Evolutionary conservation across 2,888 invertebrate genomes (phyloP), one percentile per base, ranked within the genome.

Genomic region (Neoitamus cyanurus): DNA sequence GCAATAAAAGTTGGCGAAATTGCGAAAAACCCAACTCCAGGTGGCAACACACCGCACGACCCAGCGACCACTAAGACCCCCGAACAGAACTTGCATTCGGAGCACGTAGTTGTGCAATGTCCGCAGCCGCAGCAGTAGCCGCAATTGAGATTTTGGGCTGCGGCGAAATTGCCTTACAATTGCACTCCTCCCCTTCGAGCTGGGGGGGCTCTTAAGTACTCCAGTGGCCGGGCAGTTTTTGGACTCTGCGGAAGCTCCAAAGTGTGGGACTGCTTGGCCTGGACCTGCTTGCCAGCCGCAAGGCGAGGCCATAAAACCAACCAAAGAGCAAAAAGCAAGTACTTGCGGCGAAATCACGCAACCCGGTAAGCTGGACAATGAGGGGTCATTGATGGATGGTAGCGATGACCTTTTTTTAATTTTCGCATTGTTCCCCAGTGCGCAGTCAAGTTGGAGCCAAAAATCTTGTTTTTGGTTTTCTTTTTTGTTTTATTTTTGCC

Each of bases 361-460:
- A 75, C 75, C 75, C 42, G 25, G 31, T 36, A 75, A 15, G 34
- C 5, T 11, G 34, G 34, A 80, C 58, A 80, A 80, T 58, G 58
- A 31, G 78, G 31, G 78, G 78, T 48, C 48, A 58, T 46, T 80
- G 78, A 80, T 80, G 78, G 78, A 80, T 13, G 78, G 58, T 58
- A 80, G 58, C 58, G 78, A 80, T 80, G 78, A 80, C 83, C 83
- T 83, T 83, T 83, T 83, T 83, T 83, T 83, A 83, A 83, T 83
- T 83, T 83, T 83, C 70, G 83, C 30, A 83, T 83, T 83, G 83
- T 83, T 83, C 72, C 72, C 30, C 58, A 20, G 58, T 7, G 30
- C 31, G 15, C 58, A 58, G 48, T n/a, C 58, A 28, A 0, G 34
- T 15, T 80, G 78, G 58, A 80, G 48, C 78, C 58, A 58, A 58